Evolutionary conservation across 2,888 invertebrate genomes (phyloP).

Genomic region (Acanthoscelides obtectus): DNA sequence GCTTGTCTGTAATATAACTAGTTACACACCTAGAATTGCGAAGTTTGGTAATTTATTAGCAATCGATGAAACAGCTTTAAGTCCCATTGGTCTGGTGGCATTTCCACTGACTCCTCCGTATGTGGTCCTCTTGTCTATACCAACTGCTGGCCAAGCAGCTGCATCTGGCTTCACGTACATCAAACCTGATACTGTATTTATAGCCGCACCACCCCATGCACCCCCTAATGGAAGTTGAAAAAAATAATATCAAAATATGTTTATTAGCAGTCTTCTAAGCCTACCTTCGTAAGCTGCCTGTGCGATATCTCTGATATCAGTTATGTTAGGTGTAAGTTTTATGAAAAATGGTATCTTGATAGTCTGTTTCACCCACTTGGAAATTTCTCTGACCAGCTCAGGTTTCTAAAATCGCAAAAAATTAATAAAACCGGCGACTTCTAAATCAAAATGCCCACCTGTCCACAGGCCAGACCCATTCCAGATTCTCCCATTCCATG

Average conservation of each 20-base stretch:
- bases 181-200: slow-evolving; percentile 94
- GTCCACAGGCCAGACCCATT: slow-evolving; percentile 98
- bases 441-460: slow-evolving; percentile 52
- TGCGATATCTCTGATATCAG: slow-evolving; percentile 86
- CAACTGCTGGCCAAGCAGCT: slow-evolving; percentile 90
- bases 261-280: background rate
- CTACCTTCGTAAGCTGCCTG: slow-evolving; percentile 81
- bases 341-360: slow-evolving; percentile 94
- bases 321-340: slow-evolving; percentile 96
- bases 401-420: slow-evolving; percentile 60
- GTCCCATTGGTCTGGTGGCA: slow-evolving; percentile 90
- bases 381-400: slow-evolving; percentile 80
- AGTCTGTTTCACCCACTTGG: slow-evolving; percentile 81
- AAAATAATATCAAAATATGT: background rate
- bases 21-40: slow-evolving; percentile 74
- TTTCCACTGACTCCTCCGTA: slow-evolving; percentile 91
- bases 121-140: slow-evolving; percentile 74
- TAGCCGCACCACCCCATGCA: slow-evolving; percentile 93
- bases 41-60: slow-evolving; percentile 79
- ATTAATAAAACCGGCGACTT: background rate
- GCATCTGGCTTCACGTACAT: slow-evolving; percentile 82
- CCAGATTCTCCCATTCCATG: slow-evolving; percentile 99
- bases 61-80: slow-evolving; percentile 87
- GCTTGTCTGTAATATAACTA: background rate
- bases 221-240: too few species aligned